Evolutionary conservation across 2,888 invertebrate genomes (phyloP).

Genomic region (Leptinotarsa tumamoca): DNA sequence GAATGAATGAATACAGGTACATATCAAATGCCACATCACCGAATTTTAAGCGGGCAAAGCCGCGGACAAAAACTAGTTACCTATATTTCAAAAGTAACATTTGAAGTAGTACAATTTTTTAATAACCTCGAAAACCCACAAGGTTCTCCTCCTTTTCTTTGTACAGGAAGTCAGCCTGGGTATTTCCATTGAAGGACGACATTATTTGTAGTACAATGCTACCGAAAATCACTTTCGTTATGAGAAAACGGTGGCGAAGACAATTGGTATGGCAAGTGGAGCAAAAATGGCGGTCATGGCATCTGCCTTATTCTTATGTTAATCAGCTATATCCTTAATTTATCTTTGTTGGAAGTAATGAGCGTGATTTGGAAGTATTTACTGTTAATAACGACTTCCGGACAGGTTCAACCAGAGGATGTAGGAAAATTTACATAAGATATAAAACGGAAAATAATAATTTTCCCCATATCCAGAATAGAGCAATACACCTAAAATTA

Average conservation of each 20-base stretch:
- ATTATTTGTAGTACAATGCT: background rate
- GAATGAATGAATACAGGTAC: no score
- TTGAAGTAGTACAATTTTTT: no score
- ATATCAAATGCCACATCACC: no score
- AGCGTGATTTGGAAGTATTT: slow-evolving; percentile 24
- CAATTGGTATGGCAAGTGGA: slow-evolving; percentile 12
- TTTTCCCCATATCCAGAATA: slow-evolving; percentile 2
- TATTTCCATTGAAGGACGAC: background rate
- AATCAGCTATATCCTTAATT: slow-evolving; percentile 27
- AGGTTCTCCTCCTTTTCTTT: background rate
- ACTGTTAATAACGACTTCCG: slow-evolving; percentile 29
- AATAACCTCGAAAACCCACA: no score
- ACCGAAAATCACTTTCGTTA: slow-evolving; percentile 1
- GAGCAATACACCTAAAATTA: background rate
- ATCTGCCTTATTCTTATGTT: slow-evolving; percentile 23
- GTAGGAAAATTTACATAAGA: slow-evolving; percentile 25
- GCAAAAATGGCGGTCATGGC: slow-evolving; percentile 10
- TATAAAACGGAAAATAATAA: slow-evolving; percentile 22
- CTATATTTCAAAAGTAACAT: no score
- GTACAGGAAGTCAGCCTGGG: background rate
- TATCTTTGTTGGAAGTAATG: slow-evolving; percentile 27
- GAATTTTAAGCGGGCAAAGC: no score
- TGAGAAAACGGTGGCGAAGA: slow-evolving; percentile 1
- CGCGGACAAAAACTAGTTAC: no score
- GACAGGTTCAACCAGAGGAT: slow-evolving; percentile 22